phyloP scores from a whole-genome alignment of 2,797 vertebrate species.

The Peromyscus attwateri region DNA sequence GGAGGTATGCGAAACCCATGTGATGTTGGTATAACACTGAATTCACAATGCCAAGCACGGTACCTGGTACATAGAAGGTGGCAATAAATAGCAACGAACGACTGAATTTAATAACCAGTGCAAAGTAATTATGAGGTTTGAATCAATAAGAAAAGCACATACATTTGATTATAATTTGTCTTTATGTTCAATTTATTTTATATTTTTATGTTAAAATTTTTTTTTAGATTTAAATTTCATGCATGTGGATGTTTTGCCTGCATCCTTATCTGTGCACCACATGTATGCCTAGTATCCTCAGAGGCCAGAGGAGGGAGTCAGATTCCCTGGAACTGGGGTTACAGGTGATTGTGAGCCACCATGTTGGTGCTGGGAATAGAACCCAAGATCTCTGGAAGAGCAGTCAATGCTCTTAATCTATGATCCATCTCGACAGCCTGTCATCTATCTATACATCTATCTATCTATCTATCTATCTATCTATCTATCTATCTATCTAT shows the following conservation, averaged over 20 bases:
- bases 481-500: not conserved
- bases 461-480: not conserved
- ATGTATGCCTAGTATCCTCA: not conserved
- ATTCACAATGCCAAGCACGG: not conserved
- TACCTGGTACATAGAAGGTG: not conserved
- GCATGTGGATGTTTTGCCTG: not conserved
- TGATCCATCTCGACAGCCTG: not conserved
- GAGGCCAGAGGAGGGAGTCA: not conserved
- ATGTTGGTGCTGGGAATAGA: not conserved
- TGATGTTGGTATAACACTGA: not conserved
- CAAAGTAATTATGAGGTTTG: not conserved
- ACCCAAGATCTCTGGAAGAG: not conserved
- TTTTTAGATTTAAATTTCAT: not conserved
- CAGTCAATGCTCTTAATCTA: not conserved
- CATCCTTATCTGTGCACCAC: not conserved
- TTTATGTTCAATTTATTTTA: not conserved
- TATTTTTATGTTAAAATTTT: not conserved
- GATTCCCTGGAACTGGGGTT: not conserved
- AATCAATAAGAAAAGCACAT: conserved; percentile 24
- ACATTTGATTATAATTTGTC: not conserved
- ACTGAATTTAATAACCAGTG: not conserved
- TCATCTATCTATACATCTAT: not conserved
- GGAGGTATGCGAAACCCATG: not conserved
- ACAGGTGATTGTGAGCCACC: not conserved
- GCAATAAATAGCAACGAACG: not conserved